Percentiles rank a stretch among this genome's conserved stretches.
These are phyloP conservation scores for Aldabrachelys gigantea DNA, from an alignment of 2,113 vertebrate species.

Conservation along the genomic window DNA sequence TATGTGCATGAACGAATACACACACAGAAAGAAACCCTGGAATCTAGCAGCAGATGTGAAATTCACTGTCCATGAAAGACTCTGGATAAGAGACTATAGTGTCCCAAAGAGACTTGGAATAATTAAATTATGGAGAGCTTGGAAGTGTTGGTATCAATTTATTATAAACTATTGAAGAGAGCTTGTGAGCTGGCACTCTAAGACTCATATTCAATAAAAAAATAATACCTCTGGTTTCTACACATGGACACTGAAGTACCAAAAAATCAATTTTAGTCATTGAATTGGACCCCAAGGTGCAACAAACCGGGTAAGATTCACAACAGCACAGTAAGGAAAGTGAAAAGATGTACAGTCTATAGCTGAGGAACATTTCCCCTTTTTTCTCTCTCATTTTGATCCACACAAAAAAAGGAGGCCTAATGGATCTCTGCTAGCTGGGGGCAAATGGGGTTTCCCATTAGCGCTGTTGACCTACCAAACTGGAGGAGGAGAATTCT, in stretches of 20 bases:
- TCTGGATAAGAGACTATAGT: neutral
- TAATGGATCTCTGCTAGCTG: neutral
- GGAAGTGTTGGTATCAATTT: constrained; percentile 71
- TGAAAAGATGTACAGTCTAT: constrained; percentile 23
- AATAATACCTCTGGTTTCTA: constrained; percentile 65
- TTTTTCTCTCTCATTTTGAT: neutral
- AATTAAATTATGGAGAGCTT: constrained; percentile 65
- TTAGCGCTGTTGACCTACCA: accelerated
- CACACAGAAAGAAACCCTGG: neutral
- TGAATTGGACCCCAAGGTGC: constrained; percentile 73
- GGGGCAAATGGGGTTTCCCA: neutral
- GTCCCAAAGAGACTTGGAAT: constrained; percentile 48
- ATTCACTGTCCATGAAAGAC: constrained; percentile 5
- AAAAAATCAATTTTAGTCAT: constrained; percentile 75
- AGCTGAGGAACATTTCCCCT: neutral
- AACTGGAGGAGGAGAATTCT: neutral
- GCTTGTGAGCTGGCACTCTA: constrained; percentile 48
- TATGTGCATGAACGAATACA: neutral
- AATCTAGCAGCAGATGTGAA: neutral
- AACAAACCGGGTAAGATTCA: constrained; percentile 67
- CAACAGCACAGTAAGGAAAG: neutral
- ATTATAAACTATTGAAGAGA: constrained; percentile 53
- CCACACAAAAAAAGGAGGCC: neutral
- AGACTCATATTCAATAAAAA: constrained; percentile 69
- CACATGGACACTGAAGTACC: constrained; percentile 64